Conservation (phyloP, 2,113 vertebrate species). For the Thalassarche chlororhynchos region DNA sequence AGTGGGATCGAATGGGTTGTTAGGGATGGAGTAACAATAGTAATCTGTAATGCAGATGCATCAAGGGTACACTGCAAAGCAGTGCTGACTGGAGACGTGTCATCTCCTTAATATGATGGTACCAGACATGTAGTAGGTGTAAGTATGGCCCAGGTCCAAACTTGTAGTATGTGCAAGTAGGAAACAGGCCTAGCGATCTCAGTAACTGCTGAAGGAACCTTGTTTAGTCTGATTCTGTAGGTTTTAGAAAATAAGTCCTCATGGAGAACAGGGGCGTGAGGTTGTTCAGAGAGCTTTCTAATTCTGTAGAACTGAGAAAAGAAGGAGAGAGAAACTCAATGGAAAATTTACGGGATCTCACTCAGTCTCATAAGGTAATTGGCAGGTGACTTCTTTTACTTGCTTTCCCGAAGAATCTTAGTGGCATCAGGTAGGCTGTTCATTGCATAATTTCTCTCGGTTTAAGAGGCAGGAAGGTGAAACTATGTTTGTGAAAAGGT, state of each 20-base stretch:
- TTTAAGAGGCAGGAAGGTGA: neutral
- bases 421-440: neutral
- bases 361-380: neutral
- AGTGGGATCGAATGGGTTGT: neutral
- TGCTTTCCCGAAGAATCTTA: neutral
- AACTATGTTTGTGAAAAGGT: neutral
- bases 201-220: neutral
- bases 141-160: neutral
- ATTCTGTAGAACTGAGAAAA: neutral
- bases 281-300: neutral
- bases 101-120: neutral
- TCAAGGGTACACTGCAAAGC: neutral
- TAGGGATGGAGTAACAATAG: neutral
- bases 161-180: neutral
- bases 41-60: neutral
- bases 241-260: neutral
- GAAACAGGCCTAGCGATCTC: neutral
- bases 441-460: neutral
- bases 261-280: neutral
- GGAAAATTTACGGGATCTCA: neutral
- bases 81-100: neutral
- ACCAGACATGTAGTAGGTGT: neutral
- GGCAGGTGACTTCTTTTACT: neutral
- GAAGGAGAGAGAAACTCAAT: neutral
- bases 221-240: neutral